phyloP scores from a whole-genome alignment of 1,140 invertebrate species.

The Trichoplusia ni region DNA sequence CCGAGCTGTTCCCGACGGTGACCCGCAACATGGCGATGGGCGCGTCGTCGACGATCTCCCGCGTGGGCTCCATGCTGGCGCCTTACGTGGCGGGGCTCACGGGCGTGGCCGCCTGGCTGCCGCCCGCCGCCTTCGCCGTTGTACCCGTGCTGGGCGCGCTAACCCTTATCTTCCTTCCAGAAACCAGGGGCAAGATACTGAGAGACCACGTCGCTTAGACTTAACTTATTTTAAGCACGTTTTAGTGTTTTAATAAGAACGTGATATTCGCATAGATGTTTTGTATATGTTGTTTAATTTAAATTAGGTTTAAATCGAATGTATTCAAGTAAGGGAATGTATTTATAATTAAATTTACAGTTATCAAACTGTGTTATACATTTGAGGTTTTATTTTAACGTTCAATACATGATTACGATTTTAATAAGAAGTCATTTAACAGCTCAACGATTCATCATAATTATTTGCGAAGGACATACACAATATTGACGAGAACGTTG shows the following conservation, averaged over 20 bases:
- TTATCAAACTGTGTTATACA: background rate
- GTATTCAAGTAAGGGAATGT: background rate
- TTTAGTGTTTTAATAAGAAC: background rate
- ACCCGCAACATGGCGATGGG: conserved; percentile 79
- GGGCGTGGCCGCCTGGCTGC: conserved; percentile 68
- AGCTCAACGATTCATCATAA: conserved; percentile 5
- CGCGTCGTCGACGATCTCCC: conserved; percentile 71
- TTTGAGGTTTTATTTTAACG: background rate
- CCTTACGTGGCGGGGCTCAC: conserved; percentile 68
- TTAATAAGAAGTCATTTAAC: background rate
- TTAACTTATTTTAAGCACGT: background rate
- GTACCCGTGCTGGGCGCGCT: conserved; percentile 82
- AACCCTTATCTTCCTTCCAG: conserved; percentile 84
- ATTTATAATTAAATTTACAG: background rate
- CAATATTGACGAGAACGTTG: background rate
- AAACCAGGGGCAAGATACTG: conserved; percentile 49
- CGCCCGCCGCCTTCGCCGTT: conserved; percentile 84
- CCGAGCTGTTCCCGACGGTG: conserved; percentile 81
- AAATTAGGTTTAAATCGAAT: background rate
- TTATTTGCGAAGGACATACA: background rate
- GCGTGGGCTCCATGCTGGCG: conserved; percentile 76
- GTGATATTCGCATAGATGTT: conserved; percentile 1
- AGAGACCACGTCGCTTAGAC: conserved; percentile 39
- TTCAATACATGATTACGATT: background rate
- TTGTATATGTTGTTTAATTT: background rate